Conservation (phyloP, 2,797 vertebrate species). For the Paratrypauchen microcephalus region DNA sequence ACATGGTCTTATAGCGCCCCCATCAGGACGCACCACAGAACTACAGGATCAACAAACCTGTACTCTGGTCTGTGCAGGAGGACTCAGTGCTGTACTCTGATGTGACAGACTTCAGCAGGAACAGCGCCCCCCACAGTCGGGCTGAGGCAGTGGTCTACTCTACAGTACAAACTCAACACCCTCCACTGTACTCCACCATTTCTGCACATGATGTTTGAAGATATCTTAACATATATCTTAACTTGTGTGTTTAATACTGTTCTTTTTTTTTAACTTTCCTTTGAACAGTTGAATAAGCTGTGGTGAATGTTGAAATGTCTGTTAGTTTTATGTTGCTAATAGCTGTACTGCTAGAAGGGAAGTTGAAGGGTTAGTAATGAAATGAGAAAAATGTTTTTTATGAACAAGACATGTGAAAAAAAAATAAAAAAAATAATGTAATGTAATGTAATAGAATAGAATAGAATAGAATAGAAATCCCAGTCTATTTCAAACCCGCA, state of each 20-base stretch:
- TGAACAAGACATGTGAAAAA: too few species aligned
- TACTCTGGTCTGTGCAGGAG: background rate
- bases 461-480: too few species aligned
- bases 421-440: too few species aligned
- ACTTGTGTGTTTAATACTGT: background rate
- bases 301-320: background rate
- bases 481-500: too few species aligned
- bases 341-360: background rate
- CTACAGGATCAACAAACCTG: background rate
- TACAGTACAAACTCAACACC: background rate
- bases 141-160: background rate
- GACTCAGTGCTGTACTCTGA: background rate
- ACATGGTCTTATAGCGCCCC: too few species aligned
- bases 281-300: background rate
- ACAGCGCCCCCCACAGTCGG: background rate
- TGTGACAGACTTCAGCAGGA: background rate
- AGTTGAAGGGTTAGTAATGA: too few species aligned
- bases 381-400: too few species aligned
- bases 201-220: background rate
- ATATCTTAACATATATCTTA: background rate
- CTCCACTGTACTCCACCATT: background rate
- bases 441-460: too few species aligned
- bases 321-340: background rate
- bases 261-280: background rate
- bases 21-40: too few species aligned